Base-by-base conservation (phyloP, 1,140 invertebrate species). In the Euborellia annulipes region DNA sequence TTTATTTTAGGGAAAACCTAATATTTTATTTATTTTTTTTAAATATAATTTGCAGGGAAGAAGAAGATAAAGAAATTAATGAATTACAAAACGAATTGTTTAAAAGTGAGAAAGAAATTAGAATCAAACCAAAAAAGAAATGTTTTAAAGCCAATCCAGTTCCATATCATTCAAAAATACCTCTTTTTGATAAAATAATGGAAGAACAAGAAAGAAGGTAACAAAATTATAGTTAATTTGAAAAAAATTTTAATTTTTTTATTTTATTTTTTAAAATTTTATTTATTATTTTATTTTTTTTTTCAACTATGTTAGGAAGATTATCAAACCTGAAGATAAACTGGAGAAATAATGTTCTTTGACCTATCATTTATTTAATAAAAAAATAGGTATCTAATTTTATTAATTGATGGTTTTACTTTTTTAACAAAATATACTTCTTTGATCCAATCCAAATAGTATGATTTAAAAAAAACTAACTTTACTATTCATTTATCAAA, bases 201-300 rank as follows among this genome's bases (percentile, higher is more conserved):
- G 71, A 72, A 46, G 75, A 78, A 48, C 76, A 79, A 59, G 75
- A 79, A 57, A 71, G 72, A 64, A 73, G 76, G 77, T 77, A 52
- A 36, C 38, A 49, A 44, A 20, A 36, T 41, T 43, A 27, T 52
- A 41, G 48, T 16, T 42, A 20, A 36, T 41, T 43, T 20, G 51
- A 37, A 19, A 17, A 6, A 6, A n/a, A 22, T 32, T 41, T 23
- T 11, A 39, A 32, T 6, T 22, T 45, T 20, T 21, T 21, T 41
- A 45, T 42, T 48, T 45, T 48, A 27, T 41, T 43, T 48, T 21
- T 36, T 34, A 36, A 22, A 41, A 17, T 19, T 13, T 18, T 21
- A 40, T 43, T 46, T 47, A 23, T 36, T 43, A 43, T 48, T 39
- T 11, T n/a, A 18, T 40, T 16, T 39, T 11, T 7, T 45, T 34